Conservation (phyloP, 2,797 vertebrate genomes). For the Pangasius larnaudii region DNA sequence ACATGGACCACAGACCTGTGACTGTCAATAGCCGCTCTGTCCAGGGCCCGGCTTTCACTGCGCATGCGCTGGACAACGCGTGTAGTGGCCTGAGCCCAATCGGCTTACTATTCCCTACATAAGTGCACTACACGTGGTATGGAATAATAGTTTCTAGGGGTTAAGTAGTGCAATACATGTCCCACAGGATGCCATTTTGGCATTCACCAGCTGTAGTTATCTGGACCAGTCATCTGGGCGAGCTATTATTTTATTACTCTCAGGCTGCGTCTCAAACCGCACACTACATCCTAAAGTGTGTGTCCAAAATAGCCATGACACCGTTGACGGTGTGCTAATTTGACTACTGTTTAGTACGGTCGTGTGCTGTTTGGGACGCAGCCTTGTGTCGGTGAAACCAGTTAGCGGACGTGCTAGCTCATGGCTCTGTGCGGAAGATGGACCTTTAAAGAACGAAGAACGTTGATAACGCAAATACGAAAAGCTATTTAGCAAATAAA, state of each 20-base stretch:
- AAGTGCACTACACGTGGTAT: neutral
- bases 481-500: neutral
- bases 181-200: neutral
- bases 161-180: neutral
- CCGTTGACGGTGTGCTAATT: neutral
- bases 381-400: neutral
- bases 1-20: neutral
- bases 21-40: neutral
- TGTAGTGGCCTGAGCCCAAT: neutral
- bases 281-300: neutral
- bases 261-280: constrained; percentile 1
- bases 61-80: constrained; percentile 11
- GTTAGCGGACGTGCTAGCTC: neutral
- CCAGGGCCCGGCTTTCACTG: neutral
- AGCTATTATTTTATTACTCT: neutral
- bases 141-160: neutral
- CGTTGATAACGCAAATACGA: neutral
- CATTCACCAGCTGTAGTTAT: neutral
- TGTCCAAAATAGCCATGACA: neutral
- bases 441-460: neutral
- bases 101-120: neutral
- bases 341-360: neutral
- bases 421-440: neutral
- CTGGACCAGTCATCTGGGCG: neutral
- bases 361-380: neutral